Percentiles rank a stretch among this genome's conserved stretches.
Evolutionary conservation across 2,797 vertebrate species (phyloP).

Genomic region (Anguilla obscura): DNA sequence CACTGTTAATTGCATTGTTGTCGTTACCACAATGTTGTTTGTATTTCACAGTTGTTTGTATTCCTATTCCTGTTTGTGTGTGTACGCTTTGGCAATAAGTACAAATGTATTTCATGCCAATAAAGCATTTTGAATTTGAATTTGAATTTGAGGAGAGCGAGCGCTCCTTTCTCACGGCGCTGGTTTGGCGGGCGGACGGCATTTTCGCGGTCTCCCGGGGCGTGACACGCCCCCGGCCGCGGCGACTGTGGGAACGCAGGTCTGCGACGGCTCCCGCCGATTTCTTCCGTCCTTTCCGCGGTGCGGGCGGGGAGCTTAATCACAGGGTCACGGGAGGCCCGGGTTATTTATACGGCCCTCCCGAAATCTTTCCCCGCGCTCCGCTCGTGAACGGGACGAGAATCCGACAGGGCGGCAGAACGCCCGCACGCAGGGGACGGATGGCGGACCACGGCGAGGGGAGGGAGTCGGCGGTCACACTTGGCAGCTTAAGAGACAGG

Average conservation of each 20-base stretch:
- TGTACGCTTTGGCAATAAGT: too few relatives aligned
- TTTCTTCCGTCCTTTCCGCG: slow-evolving; percentile 56
- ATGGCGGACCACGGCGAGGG: slow-evolving; percentile 40
- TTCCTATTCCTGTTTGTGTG: too few relatives aligned
- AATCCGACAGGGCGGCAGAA: slow-evolving; percentile 7
- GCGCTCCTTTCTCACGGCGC: background rate
- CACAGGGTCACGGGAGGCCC: slow-evolving; percentile 47
- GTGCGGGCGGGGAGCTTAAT: slow-evolving; percentile 51
- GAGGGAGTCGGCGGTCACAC: background rate
- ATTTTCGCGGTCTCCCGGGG: slow-evolving; percentile 55
- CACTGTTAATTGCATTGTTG: too few relatives aligned
- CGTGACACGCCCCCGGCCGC: slow-evolving; percentile 62
- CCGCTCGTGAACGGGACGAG: slow-evolving; percentile 42
- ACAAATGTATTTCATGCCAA: too few relatives aligned
- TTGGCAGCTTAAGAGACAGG: background rate
- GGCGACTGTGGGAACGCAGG: slow-evolving; percentile 19
- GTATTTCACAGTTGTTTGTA: too few relatives aligned
- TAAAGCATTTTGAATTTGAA: too few relatives aligned
- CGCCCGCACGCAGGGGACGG: slow-evolving; percentile 1
- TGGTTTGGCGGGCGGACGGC: slow-evolving; percentile 9
- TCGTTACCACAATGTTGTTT: too few relatives aligned
- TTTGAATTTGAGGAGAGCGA: background rate
- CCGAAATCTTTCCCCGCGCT: slow-evolving; percentile 33
- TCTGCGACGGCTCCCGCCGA: slow-evolving; percentile 56
- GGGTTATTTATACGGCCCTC: slow-evolving; percentile 53